Evolutionary conservation across 1,140 invertebrate species (phyloP).

Genomic region (Notospermus geniculatus): DNA sequence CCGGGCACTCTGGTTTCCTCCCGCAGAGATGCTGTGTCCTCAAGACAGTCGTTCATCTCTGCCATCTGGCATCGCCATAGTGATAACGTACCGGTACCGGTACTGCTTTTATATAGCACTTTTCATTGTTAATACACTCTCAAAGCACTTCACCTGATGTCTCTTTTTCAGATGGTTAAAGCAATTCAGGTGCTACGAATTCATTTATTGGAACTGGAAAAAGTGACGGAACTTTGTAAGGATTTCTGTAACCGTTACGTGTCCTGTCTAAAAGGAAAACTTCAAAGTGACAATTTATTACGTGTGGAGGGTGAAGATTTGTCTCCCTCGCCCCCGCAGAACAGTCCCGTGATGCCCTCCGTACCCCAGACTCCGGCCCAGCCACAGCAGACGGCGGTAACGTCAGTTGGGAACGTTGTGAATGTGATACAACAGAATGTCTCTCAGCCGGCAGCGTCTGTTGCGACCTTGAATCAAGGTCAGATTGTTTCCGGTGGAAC

Average conservation of each 20-base stretch:
- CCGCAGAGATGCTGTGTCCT: too few relatives aligned
- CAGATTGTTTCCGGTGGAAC: slow-evolving; percentile 57
- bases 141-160: too few relatives aligned
- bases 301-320: slow-evolving; percentile 35
- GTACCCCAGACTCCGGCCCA: background rate
- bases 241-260: slow-evolving; percentile 57
- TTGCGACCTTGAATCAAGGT: slow-evolving; percentile 49
- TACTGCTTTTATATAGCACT: too few relatives aligned
- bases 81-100: too few relatives aligned
- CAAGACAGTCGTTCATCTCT: too few relatives aligned
- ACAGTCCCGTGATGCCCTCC: background rate
- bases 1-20: too few relatives aligned
- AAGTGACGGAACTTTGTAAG: slow-evolving; percentile 56
- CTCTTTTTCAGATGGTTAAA: slow-evolving; percentile 52
- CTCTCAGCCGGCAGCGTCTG: slow-evolving; percentile 45
- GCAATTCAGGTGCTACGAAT: slow-evolving; percentile 56
- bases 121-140: too few relatives aligned
- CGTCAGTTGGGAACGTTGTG: too few relatives aligned
- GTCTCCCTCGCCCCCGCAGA: slow-evolving; percentile 10
- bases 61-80: background rate
- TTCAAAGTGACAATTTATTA: slow-evolving; percentile 50
- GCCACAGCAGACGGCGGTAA: background rate
- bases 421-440: slow-evolving; percentile 39
- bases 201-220: slow-evolving; percentile 55
- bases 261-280: slow-evolving; percentile 50